Conservation (phyloP, 2,888 invertebrate genomes). For the Pseudococcus viburni region DNA sequence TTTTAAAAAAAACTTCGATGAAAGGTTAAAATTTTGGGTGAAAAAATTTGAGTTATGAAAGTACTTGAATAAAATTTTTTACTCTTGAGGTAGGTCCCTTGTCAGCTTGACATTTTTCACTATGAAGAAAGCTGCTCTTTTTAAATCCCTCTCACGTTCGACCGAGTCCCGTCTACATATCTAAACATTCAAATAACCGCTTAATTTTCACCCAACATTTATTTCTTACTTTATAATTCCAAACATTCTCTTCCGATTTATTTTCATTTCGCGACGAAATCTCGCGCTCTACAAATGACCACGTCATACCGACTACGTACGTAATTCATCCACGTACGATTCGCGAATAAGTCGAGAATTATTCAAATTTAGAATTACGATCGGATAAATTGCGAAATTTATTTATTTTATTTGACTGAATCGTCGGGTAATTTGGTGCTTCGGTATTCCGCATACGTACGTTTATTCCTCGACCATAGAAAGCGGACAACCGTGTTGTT, state of each 20-base stretch:
- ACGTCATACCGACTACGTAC: background rate
- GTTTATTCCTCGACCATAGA: background rate
- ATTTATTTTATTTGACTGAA: slow-evolving; percentile 8
- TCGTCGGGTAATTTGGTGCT: background rate
- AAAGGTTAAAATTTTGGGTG: no score
- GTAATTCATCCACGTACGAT: background rate
- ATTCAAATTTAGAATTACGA: slow-evolving; percentile 17
- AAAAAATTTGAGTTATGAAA: no score
- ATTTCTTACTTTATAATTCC: background rate
- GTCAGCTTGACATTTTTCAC: no score
- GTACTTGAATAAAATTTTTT: no score
- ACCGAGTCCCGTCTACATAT: no score
- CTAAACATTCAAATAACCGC: no score
- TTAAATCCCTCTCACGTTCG: no score
- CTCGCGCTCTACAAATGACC: background rate
- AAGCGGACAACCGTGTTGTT: background rate
- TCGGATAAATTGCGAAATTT: slow-evolving; percentile 6
- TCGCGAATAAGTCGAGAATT: background rate
- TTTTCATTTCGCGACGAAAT: background rate
- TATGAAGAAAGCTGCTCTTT: no score
- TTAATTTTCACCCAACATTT: background rate
- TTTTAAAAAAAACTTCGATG: no score
- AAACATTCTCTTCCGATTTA: background rate
- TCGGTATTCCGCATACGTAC: slow-evolving; percentile 11
- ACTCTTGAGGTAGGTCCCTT: no score